A percentile compares a stretch with the other conserved stretches of the same genome.
Conservation (phyloP, 1,140 invertebrate species). For the Dufourea novaeangliae region DNA sequence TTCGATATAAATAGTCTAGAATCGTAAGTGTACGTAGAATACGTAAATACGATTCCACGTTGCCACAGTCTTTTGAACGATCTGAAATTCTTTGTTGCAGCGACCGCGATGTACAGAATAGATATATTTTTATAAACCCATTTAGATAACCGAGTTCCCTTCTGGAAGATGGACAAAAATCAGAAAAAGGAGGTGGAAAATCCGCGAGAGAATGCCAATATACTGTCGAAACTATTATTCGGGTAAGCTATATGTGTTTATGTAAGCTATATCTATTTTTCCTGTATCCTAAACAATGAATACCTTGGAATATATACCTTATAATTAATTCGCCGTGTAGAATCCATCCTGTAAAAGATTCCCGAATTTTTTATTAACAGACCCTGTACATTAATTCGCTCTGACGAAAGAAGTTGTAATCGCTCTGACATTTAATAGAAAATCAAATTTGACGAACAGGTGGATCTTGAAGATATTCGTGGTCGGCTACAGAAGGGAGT, state of each 20-base stretch:
- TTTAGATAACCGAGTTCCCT: conserved; percentile 3
- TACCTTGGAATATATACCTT: neutral
- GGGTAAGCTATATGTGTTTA: conserved; percentile 75
- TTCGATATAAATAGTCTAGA: no score
- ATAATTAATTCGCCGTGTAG: no score
- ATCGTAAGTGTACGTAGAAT: no score
- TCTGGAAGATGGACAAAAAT: conserved; percentile 74
- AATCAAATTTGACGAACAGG: conserved; percentile 68
- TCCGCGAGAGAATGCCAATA: conserved; percentile 81
- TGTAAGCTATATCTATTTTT: neutral
- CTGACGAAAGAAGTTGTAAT: neutral
- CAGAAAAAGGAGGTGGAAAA: conserved; percentile 78
- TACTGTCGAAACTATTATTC: conserved; percentile 82
- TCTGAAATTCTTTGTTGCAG: neutral
- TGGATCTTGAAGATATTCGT: conserved; percentile 83
- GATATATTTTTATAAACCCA: neutral
- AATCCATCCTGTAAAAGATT: no score
- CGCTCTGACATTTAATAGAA: neutral
- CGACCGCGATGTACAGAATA: neutral
- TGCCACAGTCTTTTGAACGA: neutral
- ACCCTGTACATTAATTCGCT: no score
- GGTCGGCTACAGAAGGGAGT: conserved; percentile 83
- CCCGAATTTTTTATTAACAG: no score
- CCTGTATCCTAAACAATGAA: neutral
- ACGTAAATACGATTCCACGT: no score